Base-by-base conservation (phyloP, 1,140 invertebrate species). In the Plectrocnemia conspersa region DNA sequence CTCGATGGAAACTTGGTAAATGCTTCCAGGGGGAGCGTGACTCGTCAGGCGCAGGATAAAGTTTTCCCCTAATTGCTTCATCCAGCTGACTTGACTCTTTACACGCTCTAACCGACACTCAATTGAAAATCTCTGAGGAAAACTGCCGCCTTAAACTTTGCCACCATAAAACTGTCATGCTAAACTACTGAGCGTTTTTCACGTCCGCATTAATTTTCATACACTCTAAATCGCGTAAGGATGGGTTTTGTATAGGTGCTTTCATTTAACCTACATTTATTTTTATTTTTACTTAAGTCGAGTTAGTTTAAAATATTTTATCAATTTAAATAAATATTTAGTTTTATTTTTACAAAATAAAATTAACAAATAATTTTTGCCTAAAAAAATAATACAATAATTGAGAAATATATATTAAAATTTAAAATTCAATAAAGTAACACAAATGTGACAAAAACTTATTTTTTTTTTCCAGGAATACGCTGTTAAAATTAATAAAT, bases 11-110 rank as follows among this genome's bases (percentile, higher is more conserved):
- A 5, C 3, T 35, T 13, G 13, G 18, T 5, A 48, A 48, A n/a
- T n/a, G 29, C 36, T 48, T 33, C 4, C n/a, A 2, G 27, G 18
- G 32, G 13, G 32, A 33, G 10, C n/a, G 24, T 10, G n/a, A 35
- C 19, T 15, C 13, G 44, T 27, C 19, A 24, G 3, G 45, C 13
- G 5, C 15, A 24, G n/a, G 45, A 18, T 50, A 50, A 50, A 50
- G 33, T 50, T 50, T 50, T 21, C 32, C 40, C 47, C 40, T 50
- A 50, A 50, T 50, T 50, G 47, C 47, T 50, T 50, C 47, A 50
- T 50, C 47, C 47, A 50, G 47, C 47, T 50, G 47, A 50, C 47
- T 50, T 50, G 47, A 50, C 47, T 50, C 32, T 35, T 50, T 50
- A 50, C 35, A 50, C 47, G 47, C 47, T 38, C 47, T 50, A 38